These are phyloP conservation scores for Styela clava DNA, from an alignment of 23 tunicate genomes.

Conservation along the genomic window DNA sequence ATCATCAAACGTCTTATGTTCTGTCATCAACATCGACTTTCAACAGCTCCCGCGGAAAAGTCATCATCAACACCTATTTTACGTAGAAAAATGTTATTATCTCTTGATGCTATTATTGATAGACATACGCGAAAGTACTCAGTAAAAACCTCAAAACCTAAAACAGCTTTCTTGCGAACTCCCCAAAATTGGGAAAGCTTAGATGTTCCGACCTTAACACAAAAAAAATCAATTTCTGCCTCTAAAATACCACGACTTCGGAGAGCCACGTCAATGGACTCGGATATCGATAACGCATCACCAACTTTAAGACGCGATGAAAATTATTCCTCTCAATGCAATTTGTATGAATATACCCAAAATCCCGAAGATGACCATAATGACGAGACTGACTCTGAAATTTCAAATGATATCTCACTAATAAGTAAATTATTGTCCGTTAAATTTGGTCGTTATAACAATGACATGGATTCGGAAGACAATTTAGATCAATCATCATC, in stretches of 20 bases:
- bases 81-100: not conserved
- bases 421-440: not conserved
- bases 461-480: not conserved
- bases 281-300: not conserved
- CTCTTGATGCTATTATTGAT: not conserved
- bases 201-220: no score
- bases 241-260: not conserved
- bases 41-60: not conserved
- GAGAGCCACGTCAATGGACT: not conserved
- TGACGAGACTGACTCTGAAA: no score
- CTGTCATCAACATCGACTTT: no score
- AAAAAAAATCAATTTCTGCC: no score
- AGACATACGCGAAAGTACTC: not conserved
- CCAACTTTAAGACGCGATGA: not conserved
- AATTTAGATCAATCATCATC: not conserved
- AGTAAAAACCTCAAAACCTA: not conserved
- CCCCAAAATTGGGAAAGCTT: no score
- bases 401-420: not conserved
- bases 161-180: no score
- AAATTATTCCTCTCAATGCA: no score
- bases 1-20: slow-evolving; percentile 14
- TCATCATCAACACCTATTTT: not conserved
- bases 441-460: not conserved
- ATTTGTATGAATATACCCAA: no score
- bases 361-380: no score